Percentiles rank a stretch among this genome's conserved stretches.
Evolutionary conservation across 2,888 invertebrate species (phyloP).

Genomic region (Galeopsomyia nigrocyanea): DNA sequence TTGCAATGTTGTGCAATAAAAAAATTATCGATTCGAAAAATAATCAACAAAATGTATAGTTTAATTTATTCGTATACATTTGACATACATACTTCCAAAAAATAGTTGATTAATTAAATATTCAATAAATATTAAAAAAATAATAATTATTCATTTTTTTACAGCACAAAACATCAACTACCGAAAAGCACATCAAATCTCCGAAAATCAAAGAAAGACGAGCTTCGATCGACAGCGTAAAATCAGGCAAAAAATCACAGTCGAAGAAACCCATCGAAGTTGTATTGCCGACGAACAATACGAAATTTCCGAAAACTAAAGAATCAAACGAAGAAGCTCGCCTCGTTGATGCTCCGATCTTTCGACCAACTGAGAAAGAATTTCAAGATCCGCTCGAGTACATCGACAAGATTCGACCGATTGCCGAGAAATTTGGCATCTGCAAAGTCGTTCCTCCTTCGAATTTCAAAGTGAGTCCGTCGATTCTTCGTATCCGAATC

Average conservation of each 20-base stretch:
- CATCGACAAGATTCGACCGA: conserved; percentile 82
- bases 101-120: no score
- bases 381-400: conserved; percentile 88
- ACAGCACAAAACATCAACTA: conserved; percentile 23
- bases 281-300: conserved; percentile 56
- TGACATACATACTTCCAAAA: no score
- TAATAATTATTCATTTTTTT: no score
- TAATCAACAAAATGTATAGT: no score
- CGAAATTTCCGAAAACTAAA: conserved; percentile 57
- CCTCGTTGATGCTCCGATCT: conserved; percentile 83
- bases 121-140: no score
- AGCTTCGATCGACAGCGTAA: neutral
- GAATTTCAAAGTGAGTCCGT: conserved; percentile 74
- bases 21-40: no score
- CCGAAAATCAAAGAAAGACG: conserved; percentile 44
- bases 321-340: conserved; percentile 66
- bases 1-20: conserved; percentile 11
- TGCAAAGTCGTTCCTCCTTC: conserved; percentile 89
- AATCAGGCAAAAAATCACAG: conserved; percentile 37
- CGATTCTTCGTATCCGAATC: conserved; percentile 3
- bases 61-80: no score
- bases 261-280: conserved; percentile 55
- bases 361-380: conserved; percentile 85
- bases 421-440: conserved; percentile 86
- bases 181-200: conserved; percentile 46